A percentile compares a stretch with the other conserved stretches of the same genome.
Evolutionary conservation across 1,140 invertebrate genomes (phyloP).

Genomic region (Nephila pilipes): DNA sequence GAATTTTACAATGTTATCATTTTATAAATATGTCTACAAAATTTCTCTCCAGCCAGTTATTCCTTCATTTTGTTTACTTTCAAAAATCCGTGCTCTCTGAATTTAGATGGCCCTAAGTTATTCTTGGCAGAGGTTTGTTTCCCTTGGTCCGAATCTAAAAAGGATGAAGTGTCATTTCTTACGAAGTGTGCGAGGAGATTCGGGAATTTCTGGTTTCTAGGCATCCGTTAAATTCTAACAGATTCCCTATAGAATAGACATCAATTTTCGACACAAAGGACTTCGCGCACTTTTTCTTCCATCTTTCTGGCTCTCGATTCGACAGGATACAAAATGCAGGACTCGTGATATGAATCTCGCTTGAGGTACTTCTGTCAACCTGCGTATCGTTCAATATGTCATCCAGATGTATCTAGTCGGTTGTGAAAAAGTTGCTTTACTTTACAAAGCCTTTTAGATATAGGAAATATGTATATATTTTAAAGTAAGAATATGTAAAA

Average conservation of each 20-base stretch:
- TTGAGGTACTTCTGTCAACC: not conserved
- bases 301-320: not conserved
- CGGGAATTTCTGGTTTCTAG: not conserved
- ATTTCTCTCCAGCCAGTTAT: not conserved
- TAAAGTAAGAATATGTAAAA: too few relatives aligned
- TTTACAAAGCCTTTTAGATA: too few relatives aligned
- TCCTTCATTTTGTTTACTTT: constrained; percentile 18
- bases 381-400: not conserved
- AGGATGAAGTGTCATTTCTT: too few relatives aligned
- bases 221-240: constrained; percentile 29
- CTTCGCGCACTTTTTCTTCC: not conserved
- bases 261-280: constrained; percentile 43
- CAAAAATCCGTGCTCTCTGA: not conserved
- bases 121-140: not conserved
- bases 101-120: constrained; percentile 49
- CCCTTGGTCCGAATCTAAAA: too few relatives aligned
- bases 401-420: too few relatives aligned
- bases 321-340: constrained; percentile 16
- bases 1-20: not conserved
- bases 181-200: not conserved
- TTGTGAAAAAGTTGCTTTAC: too few relatives aligned
- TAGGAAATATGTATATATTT: too few relatives aligned
- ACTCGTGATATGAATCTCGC: not conserved
- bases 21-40: not conserved
- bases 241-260: constrained; percentile 37